Base-by-base conservation (phyloP, 2,888 invertebrate species). In the Endotricha flammealis region DNA sequence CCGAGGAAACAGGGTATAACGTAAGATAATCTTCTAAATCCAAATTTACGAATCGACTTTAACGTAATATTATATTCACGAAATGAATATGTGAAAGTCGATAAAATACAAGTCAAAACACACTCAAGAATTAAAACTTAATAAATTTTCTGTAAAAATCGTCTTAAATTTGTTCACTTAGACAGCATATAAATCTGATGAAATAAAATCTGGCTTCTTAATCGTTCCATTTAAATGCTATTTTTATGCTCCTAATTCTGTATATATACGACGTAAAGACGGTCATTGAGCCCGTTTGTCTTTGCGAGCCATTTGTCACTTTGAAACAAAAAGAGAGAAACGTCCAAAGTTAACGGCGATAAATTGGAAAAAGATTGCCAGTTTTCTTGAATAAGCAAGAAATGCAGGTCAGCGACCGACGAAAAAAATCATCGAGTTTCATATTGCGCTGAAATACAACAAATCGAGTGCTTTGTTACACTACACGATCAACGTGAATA, bases 391-490 rank as follows among this genome's bases (percentile, higher is more conserved):
- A 44, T 39, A 45, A 53, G 55, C 57, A 57, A 58, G 57, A 68
- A 69, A 71, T 70, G 60, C 66, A 60, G 75, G 76, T 74, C 75
- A 65, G 51, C 59, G 72, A 66, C 73, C 73, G 65, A 32, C 43
- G 50, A 60, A 65, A 64, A 33, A 63, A 59, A 60, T 59, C 46
- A 44, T 41, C 31, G 41, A 50, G 53, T 54, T 57, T 62, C 47
- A 46, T 48, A 58, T 61, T 59, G 58, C 51, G 50, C 63, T 68
- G 63, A 68, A 67, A 64, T 44, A 48, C 41, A 56, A 59, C 50
- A 57, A 62, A 58, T 59, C 57, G 48, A 53, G 43, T 40, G 44
- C 44, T 61, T 54, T 47, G 42, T 46, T 57, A 44, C 47, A 41
- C 41, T 39, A 49, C n/a, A n/a, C n/a, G n/a, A 44, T 7, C 38